Evolutionary conservation across 2,113 vertebrate genomes (phyloP).

Genomic region (Pygathrix nemaeus): DNA sequence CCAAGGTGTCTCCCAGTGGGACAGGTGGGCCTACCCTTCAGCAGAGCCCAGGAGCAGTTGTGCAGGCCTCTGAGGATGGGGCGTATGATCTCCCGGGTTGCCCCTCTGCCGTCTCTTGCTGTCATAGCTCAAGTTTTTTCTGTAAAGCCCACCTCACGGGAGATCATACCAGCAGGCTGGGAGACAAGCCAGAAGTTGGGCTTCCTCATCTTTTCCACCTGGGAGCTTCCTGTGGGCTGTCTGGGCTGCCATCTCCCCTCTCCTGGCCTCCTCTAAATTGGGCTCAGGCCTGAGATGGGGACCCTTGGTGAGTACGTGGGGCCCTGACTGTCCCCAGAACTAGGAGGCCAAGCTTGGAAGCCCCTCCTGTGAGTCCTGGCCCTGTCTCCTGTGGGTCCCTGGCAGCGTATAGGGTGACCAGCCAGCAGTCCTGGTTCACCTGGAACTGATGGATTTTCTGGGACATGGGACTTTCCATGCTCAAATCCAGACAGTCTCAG

Average conservation of each 20-base stretch:
- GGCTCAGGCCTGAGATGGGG: background rate
- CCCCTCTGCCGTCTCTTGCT: background rate
- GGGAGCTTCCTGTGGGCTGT: background rate
- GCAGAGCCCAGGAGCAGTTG: accelerated
- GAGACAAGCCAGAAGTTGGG: background rate
- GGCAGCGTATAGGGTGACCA: background rate
- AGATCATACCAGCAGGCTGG: background rate
- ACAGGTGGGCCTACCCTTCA: accelerated
- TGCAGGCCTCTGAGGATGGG: background rate
- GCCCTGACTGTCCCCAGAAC: background rate
- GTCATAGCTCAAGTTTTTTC: background rate
- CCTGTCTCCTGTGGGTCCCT: background rate
- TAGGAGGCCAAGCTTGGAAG: background rate
- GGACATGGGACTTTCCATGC: background rate
- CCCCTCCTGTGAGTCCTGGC: too few relatives aligned
- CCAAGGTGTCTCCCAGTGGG: background rate
- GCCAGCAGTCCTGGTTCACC: background rate
- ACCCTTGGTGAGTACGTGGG: background rate
- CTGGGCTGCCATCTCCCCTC: background rate
- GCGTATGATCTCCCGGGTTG: background rate
- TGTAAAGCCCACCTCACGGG: background rate
- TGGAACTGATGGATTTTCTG: background rate
- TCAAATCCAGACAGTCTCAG: background rate
- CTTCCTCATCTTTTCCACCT: background rate
- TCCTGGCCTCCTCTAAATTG: background rate